These are phyloP conservation scores for Callithrix jacchus DNA, from an alignment of 2,113 vertebrate genomes.

Conservation along the genomic window DNA sequence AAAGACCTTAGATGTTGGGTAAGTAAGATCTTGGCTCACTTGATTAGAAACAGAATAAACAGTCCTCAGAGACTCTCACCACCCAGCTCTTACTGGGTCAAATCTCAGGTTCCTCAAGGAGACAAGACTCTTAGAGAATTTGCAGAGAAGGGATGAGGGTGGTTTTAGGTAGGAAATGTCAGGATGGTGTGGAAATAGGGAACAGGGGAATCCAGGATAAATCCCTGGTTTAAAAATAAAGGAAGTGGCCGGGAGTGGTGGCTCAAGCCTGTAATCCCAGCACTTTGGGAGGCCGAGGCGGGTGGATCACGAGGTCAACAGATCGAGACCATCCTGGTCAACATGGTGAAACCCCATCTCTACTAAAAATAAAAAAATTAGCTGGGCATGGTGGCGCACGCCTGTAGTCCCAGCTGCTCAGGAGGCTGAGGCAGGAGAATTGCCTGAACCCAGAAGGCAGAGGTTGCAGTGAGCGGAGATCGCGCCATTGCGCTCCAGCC, in stretches of 20 bases:
- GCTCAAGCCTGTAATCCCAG: too few species aligned
- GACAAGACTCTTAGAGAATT: background rate
- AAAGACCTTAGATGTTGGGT: conserved; percentile 23
- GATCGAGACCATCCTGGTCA: too few species aligned
- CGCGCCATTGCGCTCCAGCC: too few species aligned
- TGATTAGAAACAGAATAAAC: background rate
- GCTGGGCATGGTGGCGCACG: too few species aligned
- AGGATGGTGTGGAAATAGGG: background rate
- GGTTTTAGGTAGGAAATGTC: background rate
- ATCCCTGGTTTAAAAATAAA: background rate
- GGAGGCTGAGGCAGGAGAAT: too few species aligned
- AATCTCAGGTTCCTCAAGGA: background rate
- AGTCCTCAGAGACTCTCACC: background rate
- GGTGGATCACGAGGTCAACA: too few species aligned
- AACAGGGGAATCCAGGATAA: background rate
- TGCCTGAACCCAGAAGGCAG: too few species aligned
- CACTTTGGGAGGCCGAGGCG: too few species aligned
- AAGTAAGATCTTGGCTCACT: background rate
- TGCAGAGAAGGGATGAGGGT: background rate
- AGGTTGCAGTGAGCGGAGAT: too few species aligned
- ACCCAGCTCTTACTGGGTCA: background rate
- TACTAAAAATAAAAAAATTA: too few species aligned
- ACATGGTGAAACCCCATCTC: too few species aligned
- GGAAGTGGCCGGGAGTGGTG: background rate
- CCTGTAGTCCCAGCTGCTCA: too few species aligned